Evolutionary conservation across 2,888 invertebrate genomes (phyloP).

Genomic region (Cinara cedri): DNA sequence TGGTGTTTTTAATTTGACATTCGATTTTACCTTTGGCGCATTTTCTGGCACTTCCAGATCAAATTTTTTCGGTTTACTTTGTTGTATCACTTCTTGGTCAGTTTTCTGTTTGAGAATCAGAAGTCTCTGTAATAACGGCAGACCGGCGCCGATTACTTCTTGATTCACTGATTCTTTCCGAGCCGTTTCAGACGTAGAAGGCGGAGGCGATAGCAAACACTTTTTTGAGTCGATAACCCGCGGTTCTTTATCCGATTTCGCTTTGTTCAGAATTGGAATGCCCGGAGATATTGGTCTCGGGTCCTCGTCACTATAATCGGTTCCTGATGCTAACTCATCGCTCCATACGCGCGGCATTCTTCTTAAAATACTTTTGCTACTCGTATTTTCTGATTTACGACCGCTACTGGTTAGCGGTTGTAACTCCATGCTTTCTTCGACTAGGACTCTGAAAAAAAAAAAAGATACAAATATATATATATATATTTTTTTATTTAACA

Average conservation of each 20-base stretch:
- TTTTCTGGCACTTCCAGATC: conserved; percentile 7
- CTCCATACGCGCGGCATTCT: conserved; percentile 79
- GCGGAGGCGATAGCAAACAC: conserved; percentile 62
- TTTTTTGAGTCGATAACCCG: conserved; percentile 56
- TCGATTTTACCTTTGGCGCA: conserved; percentile 24
- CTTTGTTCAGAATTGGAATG: conserved; percentile 76
- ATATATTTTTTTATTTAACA: no score
- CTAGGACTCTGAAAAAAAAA: conserved; percentile 40
- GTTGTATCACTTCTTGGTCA: conserved; percentile 64
- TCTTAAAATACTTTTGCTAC: conserved; percentile 69
- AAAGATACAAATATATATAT: neutral
- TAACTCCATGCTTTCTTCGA: conserved; percentile 72
- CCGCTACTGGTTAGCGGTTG: conserved; percentile 67
- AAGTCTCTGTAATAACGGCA: conserved; percentile 77
- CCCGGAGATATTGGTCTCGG: conserved; percentile 66
- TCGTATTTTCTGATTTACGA: conserved; percentile 61
- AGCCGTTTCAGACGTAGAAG: conserved; percentile 64
- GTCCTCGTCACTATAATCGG: conserved; percentile 60
- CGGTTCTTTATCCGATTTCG: conserved; percentile 78
- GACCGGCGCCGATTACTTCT: conserved; percentile 73
- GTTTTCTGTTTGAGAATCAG: conserved; percentile 78
- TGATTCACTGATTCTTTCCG: conserved; percentile 60
- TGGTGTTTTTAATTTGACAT: conserved; percentile 23
- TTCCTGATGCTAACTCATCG: conserved; percentile 70
- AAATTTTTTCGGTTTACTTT: conserved; percentile 41